Conservation (phyloP, 1,140 invertebrate genomes). For the Ephestia elutella region DNA sequence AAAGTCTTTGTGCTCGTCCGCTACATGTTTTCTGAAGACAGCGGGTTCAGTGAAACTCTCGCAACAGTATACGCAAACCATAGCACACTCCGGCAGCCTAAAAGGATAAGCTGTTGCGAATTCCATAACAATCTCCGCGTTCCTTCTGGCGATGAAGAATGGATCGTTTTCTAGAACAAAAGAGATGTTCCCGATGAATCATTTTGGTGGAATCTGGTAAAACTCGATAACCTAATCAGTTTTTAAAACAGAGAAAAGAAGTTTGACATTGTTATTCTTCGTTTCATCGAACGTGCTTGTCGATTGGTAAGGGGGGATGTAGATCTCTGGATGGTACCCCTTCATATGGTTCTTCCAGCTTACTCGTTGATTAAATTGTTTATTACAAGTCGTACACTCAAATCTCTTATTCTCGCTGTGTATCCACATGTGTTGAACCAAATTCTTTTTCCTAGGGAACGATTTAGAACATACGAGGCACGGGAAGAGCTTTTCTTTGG, state of each 20-base stretch:
- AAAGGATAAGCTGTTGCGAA: conserved; percentile 56
- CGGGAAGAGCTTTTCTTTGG: conserved; percentile 49
- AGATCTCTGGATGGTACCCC: conserved; percentile 50
- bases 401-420: conserved; percentile 60
- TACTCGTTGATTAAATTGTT: conserved; percentile 70
- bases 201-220: no score
- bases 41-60: conserved; percentile 41
- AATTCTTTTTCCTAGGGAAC: conserved; percentile 71
- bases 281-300: conserved; percentile 27
- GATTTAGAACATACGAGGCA: conserved; percentile 68
- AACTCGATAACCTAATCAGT: conserved; percentile 11
- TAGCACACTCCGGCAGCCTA: conserved; percentile 48
- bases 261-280: conserved; percentile 39
- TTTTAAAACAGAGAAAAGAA: conserved; percentile 33
- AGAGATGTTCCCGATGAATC: conserved; percentile 29
- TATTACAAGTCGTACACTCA: conserved; percentile 70
- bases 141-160: conserved; percentile 18
- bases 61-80: conserved; percentile 57
- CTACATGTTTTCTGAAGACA: conserved; percentile 46
- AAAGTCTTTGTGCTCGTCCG: conserved; percentile 37
- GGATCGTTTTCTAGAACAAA: conserved; percentile 50
- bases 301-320: conserved; percentile 26
- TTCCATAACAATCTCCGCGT: conserved; percentile 54
- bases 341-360: conserved; percentile 64
- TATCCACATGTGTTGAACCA: conserved; percentile 72